These are phyloP conservation scores for Tursiops truncatus DNA, from an alignment of 2,113 vertebrate species.

Conservation along the genomic window DNA sequence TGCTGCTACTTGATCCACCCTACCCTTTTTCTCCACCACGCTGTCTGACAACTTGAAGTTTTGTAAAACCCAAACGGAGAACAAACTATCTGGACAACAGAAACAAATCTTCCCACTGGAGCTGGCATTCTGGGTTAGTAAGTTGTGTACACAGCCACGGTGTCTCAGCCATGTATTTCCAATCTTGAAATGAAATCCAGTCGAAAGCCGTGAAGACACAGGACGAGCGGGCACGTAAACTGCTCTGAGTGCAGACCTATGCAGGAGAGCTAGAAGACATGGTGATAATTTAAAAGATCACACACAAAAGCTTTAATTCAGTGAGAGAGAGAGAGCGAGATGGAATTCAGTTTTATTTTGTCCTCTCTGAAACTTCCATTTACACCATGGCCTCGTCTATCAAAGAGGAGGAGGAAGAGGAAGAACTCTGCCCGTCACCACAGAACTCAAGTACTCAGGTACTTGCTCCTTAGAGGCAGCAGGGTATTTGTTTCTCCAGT, in stretches of 20 bases:
- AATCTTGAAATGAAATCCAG: slow-evolving; percentile 44
- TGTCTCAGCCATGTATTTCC: background rate
- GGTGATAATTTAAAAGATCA: slow-evolving; percentile 60
- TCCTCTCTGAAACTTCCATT: slow-evolving; percentile 79
- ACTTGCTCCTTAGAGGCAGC: slow-evolving; percentile 57
- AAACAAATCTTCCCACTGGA: background rate
- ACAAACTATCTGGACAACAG: background rate
- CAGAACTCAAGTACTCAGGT: slow-evolving; percentile 55
- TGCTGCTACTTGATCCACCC: background rate
- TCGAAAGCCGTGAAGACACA: background rate
- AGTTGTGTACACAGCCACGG: background rate
- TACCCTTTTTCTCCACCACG: background rate
- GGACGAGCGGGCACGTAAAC: background rate
- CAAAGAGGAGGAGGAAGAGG: slow-evolving; percentile 75
- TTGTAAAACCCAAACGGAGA: background rate
- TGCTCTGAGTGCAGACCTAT: background rate
- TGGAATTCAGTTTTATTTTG: slow-evolving; percentile 75
- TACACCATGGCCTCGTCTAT: slow-evolving; percentile 73
- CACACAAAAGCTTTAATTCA: slow-evolving; percentile 77
- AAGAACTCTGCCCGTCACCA: slow-evolving; percentile 64
- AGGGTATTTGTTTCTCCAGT: slow-evolving; percentile 76
- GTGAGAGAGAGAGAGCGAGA: slow-evolving; percentile 81
- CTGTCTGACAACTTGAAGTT: background rate
- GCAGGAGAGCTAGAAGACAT: background rate
- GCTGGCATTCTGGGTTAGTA: background rate